Evolutionary conservation across 2,888 invertebrate species (phyloP).

Genomic region (Xestobium rufovillosum): DNA sequence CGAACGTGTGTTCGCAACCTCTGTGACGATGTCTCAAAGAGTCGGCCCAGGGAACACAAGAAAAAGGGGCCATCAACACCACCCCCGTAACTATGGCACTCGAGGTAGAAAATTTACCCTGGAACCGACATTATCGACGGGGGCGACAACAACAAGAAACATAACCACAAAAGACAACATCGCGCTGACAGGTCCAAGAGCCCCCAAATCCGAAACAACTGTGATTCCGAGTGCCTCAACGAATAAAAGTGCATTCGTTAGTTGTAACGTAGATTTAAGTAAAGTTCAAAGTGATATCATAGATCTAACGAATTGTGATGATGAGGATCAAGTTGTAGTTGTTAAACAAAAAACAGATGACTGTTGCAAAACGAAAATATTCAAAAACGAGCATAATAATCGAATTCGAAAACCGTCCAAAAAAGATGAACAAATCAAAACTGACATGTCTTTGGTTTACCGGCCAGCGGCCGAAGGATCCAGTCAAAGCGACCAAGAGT

Average conservation of each 20-base stretch:
- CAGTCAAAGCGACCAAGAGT: constrained; percentile 46
- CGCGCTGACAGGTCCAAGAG: constrained; percentile 20
- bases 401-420: constrained; percentile 27
- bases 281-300: constrained; percentile 37
- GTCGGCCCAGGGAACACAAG: constrained; percentile 54
- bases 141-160: constrained; percentile 34
- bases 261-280: constrained; percentile 29
- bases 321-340: constrained; percentile 28
- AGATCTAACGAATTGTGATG: constrained; percentile 42
- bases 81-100: constrained; percentile 54
- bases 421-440: constrained; percentile 22
- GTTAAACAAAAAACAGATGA: constrained; percentile 14
- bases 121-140: constrained; percentile 36
- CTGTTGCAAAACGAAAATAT: constrained; percentile 21
- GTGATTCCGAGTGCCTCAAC: constrained; percentile 27
- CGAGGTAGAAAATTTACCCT: constrained; percentile 45
- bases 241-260: constrained; percentile 11
- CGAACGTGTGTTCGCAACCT: constrained; percentile 39
- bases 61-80: constrained; percentile 69
- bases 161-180: constrained; percentile 23
- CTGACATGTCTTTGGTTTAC: constrained; percentile 38
- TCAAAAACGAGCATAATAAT: constrained; percentile 27
- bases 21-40: constrained; percentile 49
- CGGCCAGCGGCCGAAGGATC: constrained; percentile 44
- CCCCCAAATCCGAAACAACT: constrained; percentile 19